Percentiles rank a stretch among this genome's conserved stretches.
Conservation (phyloP, 2,888 invertebrate species). For the Leistus spinibarbis region DNA sequence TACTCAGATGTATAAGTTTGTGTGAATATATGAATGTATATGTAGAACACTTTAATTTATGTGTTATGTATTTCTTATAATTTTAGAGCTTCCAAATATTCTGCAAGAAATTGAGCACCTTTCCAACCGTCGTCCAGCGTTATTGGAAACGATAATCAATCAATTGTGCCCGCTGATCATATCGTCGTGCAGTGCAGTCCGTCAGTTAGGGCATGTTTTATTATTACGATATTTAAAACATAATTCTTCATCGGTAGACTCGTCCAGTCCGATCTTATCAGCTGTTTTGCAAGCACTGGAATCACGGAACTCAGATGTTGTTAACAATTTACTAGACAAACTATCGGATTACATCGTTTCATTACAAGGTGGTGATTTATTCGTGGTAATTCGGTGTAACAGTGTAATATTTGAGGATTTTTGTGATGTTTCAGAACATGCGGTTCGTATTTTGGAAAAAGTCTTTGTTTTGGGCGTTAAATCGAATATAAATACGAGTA, state of each 20-base stretch:
- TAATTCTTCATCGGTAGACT: conserved; percentile 62
- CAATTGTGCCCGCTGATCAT: conserved; percentile 68
- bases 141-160: conserved; percentile 69
- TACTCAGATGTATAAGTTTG: no score
- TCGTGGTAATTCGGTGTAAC: neutral
- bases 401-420: neutral
- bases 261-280: conserved; percentile 70
- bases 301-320: conserved; percentile 78
- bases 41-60: no score
- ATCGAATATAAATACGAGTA: conserved; percentile 76
- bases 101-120: conserved; percentile 77
- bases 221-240: conserved; percentile 74
- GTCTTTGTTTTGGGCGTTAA: conserved; percentile 84
- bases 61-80: neutral
- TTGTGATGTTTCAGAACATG: conserved; percentile 69
- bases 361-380: conserved; percentile 64
- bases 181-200: conserved; percentile 66
- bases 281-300: conserved; percentile 83
- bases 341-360: conserved; percentile 83
- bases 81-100: conserved; percentile 64
- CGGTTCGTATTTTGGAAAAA: conserved; percentile 75
- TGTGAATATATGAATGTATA: no score
- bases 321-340: conserved; percentile 78
- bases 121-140: conserved; percentile 70
- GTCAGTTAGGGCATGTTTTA: conserved; percentile 74